Conservation (phyloP, 2,113 vertebrate species). For the Fregetta grallaria region DNA sequence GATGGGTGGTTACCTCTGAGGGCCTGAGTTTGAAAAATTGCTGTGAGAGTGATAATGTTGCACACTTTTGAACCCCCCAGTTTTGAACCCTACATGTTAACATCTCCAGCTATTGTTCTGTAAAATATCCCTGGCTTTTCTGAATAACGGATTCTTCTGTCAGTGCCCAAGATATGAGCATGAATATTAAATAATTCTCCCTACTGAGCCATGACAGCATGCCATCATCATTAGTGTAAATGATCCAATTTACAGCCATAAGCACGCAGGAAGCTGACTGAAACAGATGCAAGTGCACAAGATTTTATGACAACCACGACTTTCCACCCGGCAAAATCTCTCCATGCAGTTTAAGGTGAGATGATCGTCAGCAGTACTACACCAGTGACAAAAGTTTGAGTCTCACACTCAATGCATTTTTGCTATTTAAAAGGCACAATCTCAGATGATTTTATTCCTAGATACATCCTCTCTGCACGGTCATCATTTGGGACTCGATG, state of each 20-base stretch:
- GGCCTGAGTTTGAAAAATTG: neutral
- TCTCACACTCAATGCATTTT: neutral
- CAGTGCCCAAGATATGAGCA: neutral
- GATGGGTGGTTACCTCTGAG: neutral
- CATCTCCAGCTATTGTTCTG: neutral
- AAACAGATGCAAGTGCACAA: neutral
- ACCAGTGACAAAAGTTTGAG: neutral
- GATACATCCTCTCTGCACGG: neutral
- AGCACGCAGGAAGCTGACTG: neutral
- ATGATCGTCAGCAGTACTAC: neutral
- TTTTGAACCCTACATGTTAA: neutral
- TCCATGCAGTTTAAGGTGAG: neutral
- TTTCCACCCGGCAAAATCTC: neutral
- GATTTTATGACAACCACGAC: neutral
- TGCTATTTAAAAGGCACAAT: neutral
- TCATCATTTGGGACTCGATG: neutral
- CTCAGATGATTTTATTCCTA: neutral
- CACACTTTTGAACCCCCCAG: neutral
- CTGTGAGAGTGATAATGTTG: neutral
- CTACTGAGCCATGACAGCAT: conserved; percentile 1
- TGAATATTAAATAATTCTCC: conserved; percentile 40
- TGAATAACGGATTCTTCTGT: neutral
- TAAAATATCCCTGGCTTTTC: neutral
- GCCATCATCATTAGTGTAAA: conserved; percentile 35
- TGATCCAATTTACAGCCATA: conserved; percentile 23